These are phyloP conservation scores for Tachypleus tridentatus DNA, from an alignment of 1,140 invertebrate species.

Conservation along the genomic window DNA sequence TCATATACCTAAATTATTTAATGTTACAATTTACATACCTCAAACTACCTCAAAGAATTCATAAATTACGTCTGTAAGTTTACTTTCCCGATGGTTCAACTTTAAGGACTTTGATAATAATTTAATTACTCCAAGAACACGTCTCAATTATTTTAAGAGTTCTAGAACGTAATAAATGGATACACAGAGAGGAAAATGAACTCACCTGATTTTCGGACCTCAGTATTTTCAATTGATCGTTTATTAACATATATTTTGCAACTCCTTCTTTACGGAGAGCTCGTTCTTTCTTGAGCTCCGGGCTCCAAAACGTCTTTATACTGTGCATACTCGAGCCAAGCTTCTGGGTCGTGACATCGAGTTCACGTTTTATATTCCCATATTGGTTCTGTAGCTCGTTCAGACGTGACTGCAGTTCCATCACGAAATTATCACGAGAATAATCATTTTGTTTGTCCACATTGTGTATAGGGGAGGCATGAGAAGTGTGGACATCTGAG, in stretches of 20 bases:
- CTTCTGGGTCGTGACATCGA: constrained; percentile 94
- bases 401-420: constrained; percentile 88
- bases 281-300: constrained; percentile 95
- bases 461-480: too few relatives aligned
- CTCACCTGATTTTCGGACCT: constrained; percentile 93
- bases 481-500: too few relatives aligned
- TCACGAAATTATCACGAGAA: constrained; percentile 40
- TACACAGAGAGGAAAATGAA: constrained; percentile 8
- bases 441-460: background rate
- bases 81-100: too few relatives aligned
- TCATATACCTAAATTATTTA: too few relatives aligned
- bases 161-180: too few relatives aligned
- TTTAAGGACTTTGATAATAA: too few relatives aligned
- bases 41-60: too few relatives aligned
- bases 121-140: too few relatives aligned
- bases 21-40: too few relatives aligned
- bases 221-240: constrained; percentile 89
- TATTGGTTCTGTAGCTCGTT: constrained; percentile 89
- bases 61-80: too few relatives aligned
- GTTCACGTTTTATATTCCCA: constrained; percentile 84
- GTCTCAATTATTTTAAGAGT: too few relatives aligned
- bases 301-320: constrained; percentile 99
- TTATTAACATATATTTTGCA: constrained; percentile 89
- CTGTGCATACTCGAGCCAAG: constrained; percentile 97
- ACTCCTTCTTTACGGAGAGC: constrained; percentile 83